Conservation (phyloP, 2,797 vertebrate species). For the Paedocypris micromegethes region DNA sequence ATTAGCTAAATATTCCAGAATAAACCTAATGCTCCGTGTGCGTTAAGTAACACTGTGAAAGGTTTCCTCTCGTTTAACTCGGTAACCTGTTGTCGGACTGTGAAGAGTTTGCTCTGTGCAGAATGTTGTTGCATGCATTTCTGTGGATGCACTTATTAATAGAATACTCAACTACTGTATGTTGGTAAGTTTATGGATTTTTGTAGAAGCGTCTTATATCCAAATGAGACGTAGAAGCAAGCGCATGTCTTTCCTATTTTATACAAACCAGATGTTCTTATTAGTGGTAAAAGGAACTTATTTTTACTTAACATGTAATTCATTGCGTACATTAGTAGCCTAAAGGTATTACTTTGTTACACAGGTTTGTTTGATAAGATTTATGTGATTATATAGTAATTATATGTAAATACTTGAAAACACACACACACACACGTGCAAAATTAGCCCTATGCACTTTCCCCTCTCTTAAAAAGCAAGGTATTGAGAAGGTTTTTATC, state of each 20-base stretch:
- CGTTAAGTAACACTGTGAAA: conserved; percentile 46
- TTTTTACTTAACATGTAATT: too few relatives aligned
- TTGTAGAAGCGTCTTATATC: background rate
- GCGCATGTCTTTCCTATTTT: conserved; percentile 32
- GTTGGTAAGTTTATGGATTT: conserved; percentile 19
- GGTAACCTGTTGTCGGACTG: conserved; percentile 16
- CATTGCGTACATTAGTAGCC: too few relatives aligned
- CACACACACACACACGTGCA: too few relatives aligned
- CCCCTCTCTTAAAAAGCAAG: too few relatives aligned
- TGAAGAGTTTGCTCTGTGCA: conserved; percentile 14
- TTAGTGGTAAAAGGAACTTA: background rate
- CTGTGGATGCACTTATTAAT: conserved; percentile 35
- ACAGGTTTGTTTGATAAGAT: too few relatives aligned
- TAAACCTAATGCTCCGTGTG: conserved; percentile 22
- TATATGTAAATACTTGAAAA: too few relatives aligned
- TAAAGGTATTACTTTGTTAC: too few relatives aligned
- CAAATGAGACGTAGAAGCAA: conserved; percentile 3
- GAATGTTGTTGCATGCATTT: conserved; percentile 47
- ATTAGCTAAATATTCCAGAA: background rate
- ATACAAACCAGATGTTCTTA: background rate
- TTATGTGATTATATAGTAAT: too few relatives aligned
- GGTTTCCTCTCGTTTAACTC: conserved; percentile 29
- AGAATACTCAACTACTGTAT: background rate
- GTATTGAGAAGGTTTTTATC: too few relatives aligned
- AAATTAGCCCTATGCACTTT: too few relatives aligned